Evolutionary conservation across 2,113 vertebrate species (phyloP).

Genomic region (Megaceryle torquata): DNA sequence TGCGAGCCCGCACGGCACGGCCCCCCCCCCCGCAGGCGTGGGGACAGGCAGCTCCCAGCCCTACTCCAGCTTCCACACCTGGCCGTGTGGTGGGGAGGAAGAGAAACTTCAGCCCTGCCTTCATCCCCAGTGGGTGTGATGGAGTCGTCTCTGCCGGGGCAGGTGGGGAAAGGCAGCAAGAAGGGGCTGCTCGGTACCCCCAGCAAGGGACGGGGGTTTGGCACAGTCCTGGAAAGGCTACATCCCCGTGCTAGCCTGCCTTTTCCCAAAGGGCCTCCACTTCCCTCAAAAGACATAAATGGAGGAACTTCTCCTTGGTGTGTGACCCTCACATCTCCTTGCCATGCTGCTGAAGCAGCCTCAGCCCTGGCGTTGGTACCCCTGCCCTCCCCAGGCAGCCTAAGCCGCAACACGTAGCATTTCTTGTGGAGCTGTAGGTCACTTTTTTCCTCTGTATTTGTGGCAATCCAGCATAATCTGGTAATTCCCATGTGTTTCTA

Average conservation of each 20-base stretch:
- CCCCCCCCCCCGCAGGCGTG: background rate
- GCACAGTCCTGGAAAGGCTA: background rate
- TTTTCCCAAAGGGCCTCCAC: background rate
- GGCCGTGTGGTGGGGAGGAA: background rate
- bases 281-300: rapidly evolving
- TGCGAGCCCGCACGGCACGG: background rate
- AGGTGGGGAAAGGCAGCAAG: background rate
- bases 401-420: rapidly evolving
- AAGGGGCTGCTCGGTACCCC: background rate
- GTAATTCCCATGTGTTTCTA: background rate
- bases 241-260: background rate
- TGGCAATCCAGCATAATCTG: no score
- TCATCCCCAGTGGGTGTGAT: rapidly evolving
- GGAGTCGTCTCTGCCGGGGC: rapidly evolving
- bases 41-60: background rate
- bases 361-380: rapidly evolving
- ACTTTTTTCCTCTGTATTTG: rapidly evolving
- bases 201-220: background rate
- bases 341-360: background rate
- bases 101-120: background rate
- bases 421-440: background rate
- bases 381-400: background rate
- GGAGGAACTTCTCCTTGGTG: rapidly evolving
- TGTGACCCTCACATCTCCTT: background rate
- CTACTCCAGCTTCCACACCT: background rate